These are phyloP conservation scores for Trypoxylon attenuatum DNA, from an alignment of 2,888 invertebrate genomes.

Conservation along the genomic window DNA sequence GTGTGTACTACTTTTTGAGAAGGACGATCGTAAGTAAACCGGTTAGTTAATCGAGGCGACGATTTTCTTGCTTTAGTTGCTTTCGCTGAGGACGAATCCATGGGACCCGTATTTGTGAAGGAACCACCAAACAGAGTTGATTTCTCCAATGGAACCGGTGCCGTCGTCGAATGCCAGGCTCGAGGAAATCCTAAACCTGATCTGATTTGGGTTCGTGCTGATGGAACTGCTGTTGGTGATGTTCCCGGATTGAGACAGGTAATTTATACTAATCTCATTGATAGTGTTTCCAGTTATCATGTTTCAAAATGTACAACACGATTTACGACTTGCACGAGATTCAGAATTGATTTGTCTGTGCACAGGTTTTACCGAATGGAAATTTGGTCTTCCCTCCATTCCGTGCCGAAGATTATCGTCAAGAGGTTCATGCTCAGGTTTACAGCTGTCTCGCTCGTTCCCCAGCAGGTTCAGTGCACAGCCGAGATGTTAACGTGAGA, in stretches of 20 bases:
- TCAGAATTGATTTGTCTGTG: background rate
- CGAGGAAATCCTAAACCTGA: constrained; percentile 93
- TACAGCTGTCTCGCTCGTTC: constrained; percentile 95
- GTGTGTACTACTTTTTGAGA: too few species aligned
- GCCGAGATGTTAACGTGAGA: constrained; percentile 93
- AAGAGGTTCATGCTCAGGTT: constrained; percentile 95
- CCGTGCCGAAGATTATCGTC: constrained; percentile 93
- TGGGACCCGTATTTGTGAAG: constrained; percentile 93
- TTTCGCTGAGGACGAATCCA: constrained; percentile 82
- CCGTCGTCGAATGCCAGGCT: constrained; percentile 93
- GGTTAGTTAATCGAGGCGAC: background rate
- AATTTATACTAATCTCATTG: constrained; percentile 31
- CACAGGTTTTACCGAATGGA: constrained; percentile 90
- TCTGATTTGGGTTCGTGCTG: constrained; percentile 94
- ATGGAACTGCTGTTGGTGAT: constrained; percentile 93
- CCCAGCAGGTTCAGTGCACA: constrained; percentile 91
- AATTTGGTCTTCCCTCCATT: constrained; percentile 96
- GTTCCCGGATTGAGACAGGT: constrained; percentile 92
- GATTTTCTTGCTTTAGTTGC: constrained; percentile 42
- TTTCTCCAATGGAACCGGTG: constrained; percentile 95
- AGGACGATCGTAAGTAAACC: background rate
- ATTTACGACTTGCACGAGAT: constrained; percentile 2
- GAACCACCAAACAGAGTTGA: constrained; percentile 94
- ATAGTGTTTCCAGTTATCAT: background rate
- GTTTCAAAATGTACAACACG: background rate